Percentiles rank a stretch among this genome's conserved stretches.
Conservation (phyloP, 2,113 vertebrate genomes). For the Ariopsis seemanni region DNA sequence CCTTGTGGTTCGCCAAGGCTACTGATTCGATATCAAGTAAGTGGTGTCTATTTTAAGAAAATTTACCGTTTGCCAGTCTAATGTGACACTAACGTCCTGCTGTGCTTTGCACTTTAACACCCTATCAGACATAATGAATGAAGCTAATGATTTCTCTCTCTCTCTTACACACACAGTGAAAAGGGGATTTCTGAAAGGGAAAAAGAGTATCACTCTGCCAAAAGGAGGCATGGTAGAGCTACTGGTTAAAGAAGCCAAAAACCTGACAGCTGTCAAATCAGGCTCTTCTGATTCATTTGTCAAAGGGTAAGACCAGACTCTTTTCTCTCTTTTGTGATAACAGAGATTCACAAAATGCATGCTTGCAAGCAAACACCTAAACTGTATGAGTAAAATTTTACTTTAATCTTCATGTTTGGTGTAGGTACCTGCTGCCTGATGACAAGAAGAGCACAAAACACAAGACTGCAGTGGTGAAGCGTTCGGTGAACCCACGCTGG, state of each 20-base stretch:
- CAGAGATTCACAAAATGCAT: background rate
- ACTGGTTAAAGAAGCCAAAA: conserved; percentile 94
- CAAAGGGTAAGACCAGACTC: conserved; percentile 81
- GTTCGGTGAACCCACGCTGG: conserved; percentile 91
- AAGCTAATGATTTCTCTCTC: background rate
- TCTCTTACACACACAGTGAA: conserved; percentile 72
- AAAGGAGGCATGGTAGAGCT: conserved; percentile 92
- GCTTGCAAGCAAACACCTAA: background rate
- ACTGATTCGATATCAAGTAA: no score
- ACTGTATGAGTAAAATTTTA: background rate
- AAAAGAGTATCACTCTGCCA: conserved; percentile 76
- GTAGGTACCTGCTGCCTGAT: conserved; percentile 92
- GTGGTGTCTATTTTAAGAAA: no score
- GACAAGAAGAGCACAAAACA: conserved; percentile 93
- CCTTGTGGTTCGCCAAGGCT: no score
- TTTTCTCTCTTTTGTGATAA: background rate
- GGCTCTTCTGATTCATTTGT: conserved; percentile 94
- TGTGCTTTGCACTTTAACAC: background rate
- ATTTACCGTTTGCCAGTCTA: background rate
- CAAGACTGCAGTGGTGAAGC: conserved; percentile 89
- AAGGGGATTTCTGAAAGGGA: conserved; percentile 83
- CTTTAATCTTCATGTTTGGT: conserved; percentile 6
- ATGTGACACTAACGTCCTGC: background rate
- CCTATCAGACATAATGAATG: background rate
- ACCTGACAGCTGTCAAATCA: conserved; percentile 92